Evolutionary conservation across 2,888 invertebrate species (phyloP), one percentile per base, ranked within the genome.

Genomic region (Graphium colonna): DNA sequence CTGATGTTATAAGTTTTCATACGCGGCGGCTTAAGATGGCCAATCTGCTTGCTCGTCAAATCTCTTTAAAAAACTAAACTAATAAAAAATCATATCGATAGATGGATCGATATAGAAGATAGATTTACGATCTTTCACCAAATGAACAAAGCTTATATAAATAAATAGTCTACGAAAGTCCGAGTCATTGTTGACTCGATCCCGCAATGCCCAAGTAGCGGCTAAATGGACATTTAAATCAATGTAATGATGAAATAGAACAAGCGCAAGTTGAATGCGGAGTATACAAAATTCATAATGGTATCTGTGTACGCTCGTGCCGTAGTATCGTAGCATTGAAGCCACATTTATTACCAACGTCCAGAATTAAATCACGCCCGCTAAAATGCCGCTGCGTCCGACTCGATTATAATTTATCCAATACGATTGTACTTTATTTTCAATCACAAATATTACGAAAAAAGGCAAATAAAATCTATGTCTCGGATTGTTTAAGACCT

Each of bases 281-380:
- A 71, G 62, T 71, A 62, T 64, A 77, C 74, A 70, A 77, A 78
- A 79, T 79, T 78, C 78, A 79, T 81, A 81, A 77, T 77, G 67
- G 73, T 77, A 77, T 72, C 69, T 63, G 59, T 62, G 60, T 61
- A 41, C 58, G 80, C 84, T 82, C 84, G 84, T 82, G 84, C 82
- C 74, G 62, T 63, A 64, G 75, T 79, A 82, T 82, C 82, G 74
- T 73, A 68, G 81, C 77, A 83, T 84, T 85, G 84, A 83, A 86
- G 83, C 81, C 83, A 82, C 86, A 86, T 88, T 86, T 85, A 87
- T 85, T 82, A 86, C 76, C 62, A 60, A 66, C 67, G 76, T 77
- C 78, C 71, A 73, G 73, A 78, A 73, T 75, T 82, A 80, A 81
- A 83, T 81, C 77, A 78, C 72, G 60, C 57, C 58, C 58, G 55